Evolutionary conservation across 2,113 vertebrate species (phyloP), one percentile per base, ranked within the genome.

Genomic region (Ceyx cyanopectus): DNA sequence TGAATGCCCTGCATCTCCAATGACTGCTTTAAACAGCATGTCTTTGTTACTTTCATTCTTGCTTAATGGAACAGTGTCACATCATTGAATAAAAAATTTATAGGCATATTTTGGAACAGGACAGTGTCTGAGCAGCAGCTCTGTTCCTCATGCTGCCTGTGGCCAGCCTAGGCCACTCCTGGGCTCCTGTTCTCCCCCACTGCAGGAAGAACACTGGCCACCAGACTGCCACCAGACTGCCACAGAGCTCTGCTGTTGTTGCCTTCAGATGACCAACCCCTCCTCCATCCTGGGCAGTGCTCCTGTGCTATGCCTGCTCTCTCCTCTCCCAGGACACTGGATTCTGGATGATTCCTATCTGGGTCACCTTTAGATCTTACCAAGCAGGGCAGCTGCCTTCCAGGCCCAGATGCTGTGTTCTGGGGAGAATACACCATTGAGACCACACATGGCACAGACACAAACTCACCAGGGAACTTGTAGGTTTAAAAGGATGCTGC

Each of bases 301-400:
- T 86, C 18, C 43, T 3, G 1, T 53, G 32, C 65, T 63, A 21
- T 2, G 24, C 34, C 45, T 40, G 50, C 50, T 87, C 9, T 87
- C 9, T 73, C 22, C 29, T 61, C 23, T 81, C 48, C 45, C 22
- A 24, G 12, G 57, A 51, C 37, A 37, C 37, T 37, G 37, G 37
- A 87, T 1, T 82, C 58, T 65, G 60, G 50, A 8, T 1, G 1
- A 60, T 65, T 76, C 78, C 56, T 23, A 15, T 45, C 56, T 60
- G 80, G 66, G 74, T 34, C 67, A 85, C 67, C 74, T 78, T 84
- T 30, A 76, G 70, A 82, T 87, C 37, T 89, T 51, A 69, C 79
- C 56, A 65, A 73, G 75, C 23, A 73, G 84, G 75, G 50, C 84
- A 87, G 84, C 81, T 89, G 86, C 87, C 87, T 92, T 79, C 61